Evolutionary conservation across 2,888 invertebrate genomes (phyloP), one percentile per base, ranked within the genome.

Genomic region (Himalopsyche kuldschensis): DNA sequence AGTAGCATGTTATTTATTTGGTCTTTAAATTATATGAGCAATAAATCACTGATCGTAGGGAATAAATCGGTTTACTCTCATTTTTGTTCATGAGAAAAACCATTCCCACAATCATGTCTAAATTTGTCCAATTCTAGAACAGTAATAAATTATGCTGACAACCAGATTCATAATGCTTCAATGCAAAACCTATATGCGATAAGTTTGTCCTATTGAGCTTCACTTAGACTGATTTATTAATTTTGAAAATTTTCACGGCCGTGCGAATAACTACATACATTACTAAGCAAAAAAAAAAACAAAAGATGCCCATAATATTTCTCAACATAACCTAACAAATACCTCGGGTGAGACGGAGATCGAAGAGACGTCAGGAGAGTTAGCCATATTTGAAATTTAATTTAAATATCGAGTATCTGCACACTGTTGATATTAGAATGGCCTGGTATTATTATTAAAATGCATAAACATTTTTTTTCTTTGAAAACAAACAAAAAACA

Each of bases 301-400:
- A 20, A 24, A 55, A 55, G 55, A 55, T 55, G 24, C 77, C 55
- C 48, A 31, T 55, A 81, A 81, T 81, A 81, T 81, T 81, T 81
- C 48, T 81, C 32, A 6, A 47, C 77, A 77, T 81, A 81, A 81
- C 81, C 81, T 81, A 81, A 48, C 76, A 81, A 47, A 35, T 31
- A 81, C 81, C 77, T 81, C 55, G 11, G 81, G 47, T 35, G 55
- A 27, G 30, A 41, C 41, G 15, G 81, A 55, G 5, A 8, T 32
- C 11, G 31, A 27, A 17, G 24, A 35, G 27, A 24, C 75, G 11
- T 17, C 81, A 24, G 46, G 27, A 27, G 75, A 24, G 55, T 27
- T 77, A 17, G 81, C 75, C 81, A 81, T 81, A 35, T 32, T 79
- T 27, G 41, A 75, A 31, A 47, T 75, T 75, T 30, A 75, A 76